phyloP scores from a whole-genome alignment of 23 tunicate genomes.

The Oikopleura dioica region DNA sequence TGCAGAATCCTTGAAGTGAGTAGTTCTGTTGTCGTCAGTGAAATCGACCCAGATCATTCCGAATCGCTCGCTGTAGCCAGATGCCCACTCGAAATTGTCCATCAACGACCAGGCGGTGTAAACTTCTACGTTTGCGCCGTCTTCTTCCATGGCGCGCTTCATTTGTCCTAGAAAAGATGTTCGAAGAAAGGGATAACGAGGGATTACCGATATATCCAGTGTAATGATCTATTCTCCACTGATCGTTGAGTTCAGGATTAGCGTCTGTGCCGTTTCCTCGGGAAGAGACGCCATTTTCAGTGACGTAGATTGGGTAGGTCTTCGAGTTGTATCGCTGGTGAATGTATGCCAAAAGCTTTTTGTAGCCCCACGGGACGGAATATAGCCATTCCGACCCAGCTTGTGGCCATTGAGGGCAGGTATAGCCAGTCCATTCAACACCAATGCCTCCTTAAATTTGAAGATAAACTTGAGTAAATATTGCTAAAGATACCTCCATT shows the following conservation, averaged over 20 bases:
- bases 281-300: slow-evolving; percentile 74
- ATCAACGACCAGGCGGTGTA: slow-evolving; percentile 97
- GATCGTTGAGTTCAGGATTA: slow-evolving; percentile 29
- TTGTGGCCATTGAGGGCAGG: not conserved
- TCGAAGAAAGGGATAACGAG: no score
- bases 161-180: no score
- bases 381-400: slow-evolving; percentile 64
- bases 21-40: no score
- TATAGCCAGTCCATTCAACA: not conserved
- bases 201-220: slow-evolving; percentile 69
- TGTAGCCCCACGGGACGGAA: slow-evolving; percentile 79
- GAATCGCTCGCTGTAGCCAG: no score
- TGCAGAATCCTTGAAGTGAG: no score
- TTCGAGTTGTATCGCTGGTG: slow-evolving; percentile 30
- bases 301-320: slow-evolving; percentile 52
- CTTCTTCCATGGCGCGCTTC: no score
- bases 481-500: no score
- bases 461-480: no score
- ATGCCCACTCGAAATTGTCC: slow-evolving; percentile 99
- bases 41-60: no score
- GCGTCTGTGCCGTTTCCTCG: not conserved
- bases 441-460: no score
- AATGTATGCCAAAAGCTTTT: slow-evolving; percentile 59
- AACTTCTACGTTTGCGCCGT: slow-evolving; percentile 58
- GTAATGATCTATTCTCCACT: slow-evolving; percentile 36